phyloP scores from a whole-genome alignment of 2,113 vertebrate genomes.

The Fulica atra region DNA sequence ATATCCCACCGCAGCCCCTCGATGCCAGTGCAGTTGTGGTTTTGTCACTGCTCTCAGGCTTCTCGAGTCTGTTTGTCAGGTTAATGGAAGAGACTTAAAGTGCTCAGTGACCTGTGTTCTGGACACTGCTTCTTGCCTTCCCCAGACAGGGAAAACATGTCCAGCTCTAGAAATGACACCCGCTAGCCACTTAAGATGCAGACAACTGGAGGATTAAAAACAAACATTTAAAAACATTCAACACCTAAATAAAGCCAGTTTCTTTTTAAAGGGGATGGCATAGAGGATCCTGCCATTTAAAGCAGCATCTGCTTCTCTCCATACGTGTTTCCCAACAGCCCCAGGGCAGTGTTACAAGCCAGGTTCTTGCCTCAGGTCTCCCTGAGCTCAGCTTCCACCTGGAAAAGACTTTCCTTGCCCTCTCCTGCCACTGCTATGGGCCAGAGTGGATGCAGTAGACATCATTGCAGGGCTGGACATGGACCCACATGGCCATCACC shows the following conservation, averaged over 20 bases:
- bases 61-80: background rate
- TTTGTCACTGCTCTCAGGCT: background rate
- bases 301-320: background rate
- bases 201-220: background rate
- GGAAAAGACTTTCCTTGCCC: background rate
- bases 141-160: no score
- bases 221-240: background rate
- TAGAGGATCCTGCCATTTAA: background rate
- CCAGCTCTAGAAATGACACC: background rate
- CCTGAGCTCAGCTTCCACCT: background rate
- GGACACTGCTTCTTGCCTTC: background rate
- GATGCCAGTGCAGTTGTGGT: background rate
- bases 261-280: rapidly evolving
- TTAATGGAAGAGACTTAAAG: background rate
- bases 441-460: rapidly evolving
- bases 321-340: background rate
- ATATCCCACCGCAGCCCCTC: background rate
- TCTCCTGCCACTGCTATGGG: background rate
- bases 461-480: rapidly evolving
- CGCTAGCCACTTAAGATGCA: background rate
- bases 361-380: background rate
- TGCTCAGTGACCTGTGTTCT: rapidly evolving
- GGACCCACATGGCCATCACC: background rate
- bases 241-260: background rate
- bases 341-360: background rate